These are phyloP conservation scores for Petroica traversi DNA, from an alignment of 2,113 vertebrate species.

Conservation along the genomic window DNA sequence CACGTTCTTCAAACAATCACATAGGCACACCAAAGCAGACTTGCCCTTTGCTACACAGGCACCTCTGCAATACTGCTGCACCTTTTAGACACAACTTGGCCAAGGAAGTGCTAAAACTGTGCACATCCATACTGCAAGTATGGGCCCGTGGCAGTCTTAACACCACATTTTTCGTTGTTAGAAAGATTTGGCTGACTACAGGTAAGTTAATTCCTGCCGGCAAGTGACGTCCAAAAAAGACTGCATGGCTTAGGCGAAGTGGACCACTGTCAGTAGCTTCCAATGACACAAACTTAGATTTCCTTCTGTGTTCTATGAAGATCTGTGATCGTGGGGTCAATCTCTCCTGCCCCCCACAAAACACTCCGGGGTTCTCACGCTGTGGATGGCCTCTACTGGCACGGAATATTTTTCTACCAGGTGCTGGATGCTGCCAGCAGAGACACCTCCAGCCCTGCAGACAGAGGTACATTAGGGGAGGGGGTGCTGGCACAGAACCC, in stretches of 20 bases:
- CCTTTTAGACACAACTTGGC: accelerated
- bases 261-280: neutral
- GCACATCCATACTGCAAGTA: neutral
- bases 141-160: accelerated
- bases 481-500: neutral
- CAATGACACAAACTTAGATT: neutral
- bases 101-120: neutral
- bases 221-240: neutral
- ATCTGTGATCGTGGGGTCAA: neutral
- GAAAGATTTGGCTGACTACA: neutral
- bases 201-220: neutral
- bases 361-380: accelerated
- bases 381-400: neutral
- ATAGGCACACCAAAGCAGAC: neutral
- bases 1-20: neutral
- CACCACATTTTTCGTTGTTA: neutral
- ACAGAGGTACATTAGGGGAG: accelerated
- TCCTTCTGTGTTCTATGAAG: too few species aligned
- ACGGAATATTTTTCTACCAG: neutral
- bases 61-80: neutral
- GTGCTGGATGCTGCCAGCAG: neutral
- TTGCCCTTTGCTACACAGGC: accelerated
- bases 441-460: neutral
- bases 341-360: neutral
- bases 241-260: neutral